These are phyloP conservation scores for Myotis findleyi DNA, from an alignment of 2,797 vertebrate species.

Conservation along the genomic window DNA sequence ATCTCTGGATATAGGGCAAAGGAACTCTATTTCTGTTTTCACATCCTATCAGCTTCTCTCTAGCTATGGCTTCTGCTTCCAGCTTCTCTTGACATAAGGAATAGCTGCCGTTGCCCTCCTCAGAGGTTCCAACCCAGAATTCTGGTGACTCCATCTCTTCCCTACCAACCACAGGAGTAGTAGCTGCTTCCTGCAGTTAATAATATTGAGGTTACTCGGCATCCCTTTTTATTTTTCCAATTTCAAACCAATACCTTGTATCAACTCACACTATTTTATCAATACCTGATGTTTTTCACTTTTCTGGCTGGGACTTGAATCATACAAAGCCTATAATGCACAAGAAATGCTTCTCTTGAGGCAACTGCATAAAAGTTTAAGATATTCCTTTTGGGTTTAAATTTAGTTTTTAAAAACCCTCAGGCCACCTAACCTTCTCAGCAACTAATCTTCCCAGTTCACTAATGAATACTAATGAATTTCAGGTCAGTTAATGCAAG, in stretches of 20 bases:
- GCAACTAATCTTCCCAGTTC: background rate
- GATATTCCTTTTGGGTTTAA: background rate
- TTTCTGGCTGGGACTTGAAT: background rate
- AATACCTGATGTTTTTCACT: background rate
- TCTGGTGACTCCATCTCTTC: background rate
- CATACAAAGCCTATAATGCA: background rate
- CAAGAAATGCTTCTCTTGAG: background rate
- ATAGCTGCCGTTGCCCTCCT: background rate
- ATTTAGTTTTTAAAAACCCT: conserved; percentile 42
- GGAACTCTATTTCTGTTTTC: background rate
- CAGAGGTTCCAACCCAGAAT: background rate
- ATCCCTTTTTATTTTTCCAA: background rate
- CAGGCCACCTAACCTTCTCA: background rate
- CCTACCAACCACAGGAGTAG: background rate
- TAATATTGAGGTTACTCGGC: background rate
- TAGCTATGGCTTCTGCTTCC: background rate
- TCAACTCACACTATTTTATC: background rate
- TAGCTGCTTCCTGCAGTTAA: background rate
- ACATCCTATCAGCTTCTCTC: background rate
- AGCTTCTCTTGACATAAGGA: background rate
- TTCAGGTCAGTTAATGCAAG: background rate
- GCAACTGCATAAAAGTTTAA: background rate
- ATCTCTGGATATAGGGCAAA: background rate
- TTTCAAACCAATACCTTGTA: background rate
- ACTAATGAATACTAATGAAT: background rate